Base-by-base conservation (phyloP, 2,888 invertebrate species). In the Leucophenga maculata region DNA sequence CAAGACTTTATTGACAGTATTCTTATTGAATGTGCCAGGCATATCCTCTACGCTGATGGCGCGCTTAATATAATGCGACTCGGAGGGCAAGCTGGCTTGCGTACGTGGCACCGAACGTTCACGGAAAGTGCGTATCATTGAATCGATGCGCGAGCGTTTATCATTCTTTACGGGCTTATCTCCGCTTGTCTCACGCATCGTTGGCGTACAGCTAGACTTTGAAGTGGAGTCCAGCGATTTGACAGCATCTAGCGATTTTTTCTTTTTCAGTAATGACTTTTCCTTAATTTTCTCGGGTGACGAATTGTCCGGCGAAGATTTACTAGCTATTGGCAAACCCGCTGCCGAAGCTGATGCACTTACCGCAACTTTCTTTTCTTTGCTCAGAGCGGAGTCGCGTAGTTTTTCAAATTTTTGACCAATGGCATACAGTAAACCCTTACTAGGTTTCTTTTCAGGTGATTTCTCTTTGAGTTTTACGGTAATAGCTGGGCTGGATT, bases 331-430 rank as follows among this genome's bases (percentile, higher is more conserved):
- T 72, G 79, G 76, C 71, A 74, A 74, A 1, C 79, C 59, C 72
- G 79, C 65, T 60, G 69, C 71, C 69, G 46, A 74, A 57, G 70
- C 52, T 1, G 57, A 72, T 26, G 68, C 46, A 57, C 0, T 68
- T 44, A 67, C 20, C 8, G 68, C 50, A 11, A 48, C n/a, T 44
- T 86, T 86, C 64, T 85, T 87, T 3, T 87, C 87, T 60, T 85
- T 87, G 72, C 89, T 90, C 65, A 91, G 90, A 1, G 92, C 87
- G 20, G 89, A 89, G 71, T 89, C 89, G 1, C 91, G 89, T 48
- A 94, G 90, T 85, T 93, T 94, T 87, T 94, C 94, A 81, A 93
- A 90, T 85, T 93, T 93, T 83, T 94, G 94, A 57, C 95, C 94
- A 78, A 95, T 91, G 0, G 93, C 92, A 83, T 94, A 94, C 52